Evolutionary conservation across 2,113 vertebrate genomes (phyloP), one percentile per base, ranked within the genome.

Genomic region (Reinhardtius hippoglossoides): DNA sequence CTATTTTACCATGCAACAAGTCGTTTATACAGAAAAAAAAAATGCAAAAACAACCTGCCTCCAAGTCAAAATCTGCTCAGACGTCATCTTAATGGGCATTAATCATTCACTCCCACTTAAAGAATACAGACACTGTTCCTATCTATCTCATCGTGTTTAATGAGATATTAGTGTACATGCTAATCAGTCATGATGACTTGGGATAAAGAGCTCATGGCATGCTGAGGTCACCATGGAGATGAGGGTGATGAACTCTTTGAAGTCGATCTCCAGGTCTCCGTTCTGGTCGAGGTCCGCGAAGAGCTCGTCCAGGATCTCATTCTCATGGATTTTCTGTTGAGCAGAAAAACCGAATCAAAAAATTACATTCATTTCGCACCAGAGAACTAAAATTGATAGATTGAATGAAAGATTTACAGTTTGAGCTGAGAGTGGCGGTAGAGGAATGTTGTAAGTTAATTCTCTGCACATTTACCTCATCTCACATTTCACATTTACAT

Each of bases 221-320:
- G 93, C 91, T 24, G 93, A 92, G 13, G 93, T 94, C 10, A 95
- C 92, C 93, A 94, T 95, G 81, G 93, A 90, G 27, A 94, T 81
- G 55, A 94, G 84, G n/a, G 84, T 23, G 20, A 92, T 84, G 78
- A 94, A 95, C 87, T 94, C 94, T 60, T 92, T 85, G 83, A 94
- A 94, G 86, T 95, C 92, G 0, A 94, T 94, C 87, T 92, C 87
- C 80, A 90, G 81, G 80, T 95, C 93, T 66, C 88, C 76, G 4
- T 94, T 94, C 77, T 92, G 90, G 74, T 95, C 94, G 0, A 95
- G 85, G 78, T 94, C 93, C 2, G 68, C 20, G 31, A 95, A 94
- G 18, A 95, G 88, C 60, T 81, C 31, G 31, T 94, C 92, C 72
- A 94, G 87, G 37, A 76, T 93, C 1, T 93, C 86, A 0, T 89